Evolutionary conservation across 2,888 invertebrate species (phyloP), one percentile per base, ranked within the genome.

Genomic region (Torymus tubicola): DNA sequence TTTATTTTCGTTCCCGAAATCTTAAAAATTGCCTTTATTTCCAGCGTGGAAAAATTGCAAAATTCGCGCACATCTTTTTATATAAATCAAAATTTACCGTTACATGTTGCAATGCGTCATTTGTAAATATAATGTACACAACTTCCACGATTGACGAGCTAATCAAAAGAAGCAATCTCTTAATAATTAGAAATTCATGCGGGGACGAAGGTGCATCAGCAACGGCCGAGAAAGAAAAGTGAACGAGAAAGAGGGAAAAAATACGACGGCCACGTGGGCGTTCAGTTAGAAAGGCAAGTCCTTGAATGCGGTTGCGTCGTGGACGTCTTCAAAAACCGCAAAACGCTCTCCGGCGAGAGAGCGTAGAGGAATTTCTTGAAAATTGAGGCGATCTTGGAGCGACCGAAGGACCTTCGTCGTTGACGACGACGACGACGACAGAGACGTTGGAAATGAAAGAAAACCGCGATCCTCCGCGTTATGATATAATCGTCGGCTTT

Each of bases 261-360:
- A 42, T 18, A 8, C 42, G 65, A 74, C 21, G 63, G 80, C 80
- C 77, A 83, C 81, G 83, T 83, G 80, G 84, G 81, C 80, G 83
- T 82, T 79, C 74, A 61, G 78, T 82, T 87, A 86, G 87, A 88
- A 88, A 87, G 87, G 87, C 65, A 82, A 84, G 86, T 86, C 89
- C 88, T 89, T 89, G 89, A 84, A 87, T 86, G 88, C 84, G 87
- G 86, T 86, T 86, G 80, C 77, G 75, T 75, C 82, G 84, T 77
- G 84, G 82, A 78, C 84, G 85, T 84, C 83, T 84, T 82, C 75
- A 81, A 84, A 87, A 88, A 89, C 89, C 89, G 86, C 89, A 89
- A 87, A 85, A 80, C 77, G 79, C 81, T 84, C 85, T 42, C 42
- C 42, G 0, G 83, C 83, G 12, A 13, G 14, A 63, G 84, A 84